Percentiles rank a stretch among this genome's conserved stretches.
Evolutionary conservation across 2,888 invertebrate species (phyloP).

Genomic region (Allygus modestus): DNA sequence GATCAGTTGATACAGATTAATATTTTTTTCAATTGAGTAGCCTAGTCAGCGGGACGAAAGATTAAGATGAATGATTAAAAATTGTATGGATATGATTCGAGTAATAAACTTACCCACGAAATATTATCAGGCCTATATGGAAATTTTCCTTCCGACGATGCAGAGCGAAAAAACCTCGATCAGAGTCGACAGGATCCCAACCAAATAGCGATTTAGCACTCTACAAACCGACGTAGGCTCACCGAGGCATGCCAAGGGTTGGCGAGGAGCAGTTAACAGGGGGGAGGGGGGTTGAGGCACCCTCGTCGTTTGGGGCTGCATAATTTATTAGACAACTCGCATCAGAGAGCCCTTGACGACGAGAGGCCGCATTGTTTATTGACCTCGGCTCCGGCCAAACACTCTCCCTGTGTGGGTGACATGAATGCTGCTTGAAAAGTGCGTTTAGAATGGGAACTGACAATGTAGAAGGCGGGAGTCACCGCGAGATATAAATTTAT

Average conservation of each 20-base stretch:
- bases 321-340: conserved; percentile 35
- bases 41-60: too few relatives aligned
- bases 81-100: too few relatives aligned
- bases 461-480: background rate
- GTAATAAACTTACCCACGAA: too few relatives aligned
- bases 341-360: conserved; percentile 9
- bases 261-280: background rate
- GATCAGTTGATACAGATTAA: too few relatives aligned
- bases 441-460: background rate
- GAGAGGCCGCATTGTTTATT: conserved; percentile 9
- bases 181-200: too few relatives aligned
- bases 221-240: background rate
- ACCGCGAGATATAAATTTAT: too few relatives aligned
- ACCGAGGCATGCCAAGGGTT: background rate
- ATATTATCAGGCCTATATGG: too few relatives aligned
- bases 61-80: too few relatives aligned
- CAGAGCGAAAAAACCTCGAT: too few relatives aligned
- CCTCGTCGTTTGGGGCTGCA: conserved; percentile 30
- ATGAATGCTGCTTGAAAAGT: background rate
- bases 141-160: too few relatives aligned
- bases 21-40: too few relatives aligned
- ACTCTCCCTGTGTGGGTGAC: background rate
- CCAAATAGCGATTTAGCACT: background rate
- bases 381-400: conserved; percentile 13
- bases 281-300: background rate